phyloP scores from a whole-genome alignment of 2,113 vertebrate genomes.

The Paralichthys olivaceus region DNA sequence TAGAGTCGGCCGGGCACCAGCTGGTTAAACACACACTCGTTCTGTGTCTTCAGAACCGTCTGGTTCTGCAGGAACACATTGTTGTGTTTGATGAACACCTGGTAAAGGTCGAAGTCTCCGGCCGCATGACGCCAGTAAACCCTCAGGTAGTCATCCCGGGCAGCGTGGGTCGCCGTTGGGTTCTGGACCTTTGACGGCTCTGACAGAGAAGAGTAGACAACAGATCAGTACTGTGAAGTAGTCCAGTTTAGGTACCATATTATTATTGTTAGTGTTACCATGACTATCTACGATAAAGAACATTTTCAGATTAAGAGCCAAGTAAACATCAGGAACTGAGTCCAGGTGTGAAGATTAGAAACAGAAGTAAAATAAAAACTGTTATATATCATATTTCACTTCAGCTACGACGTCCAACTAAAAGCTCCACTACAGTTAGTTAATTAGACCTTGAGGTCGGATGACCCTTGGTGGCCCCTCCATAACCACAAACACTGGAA shows the following conservation, averaged over 20 bases:
- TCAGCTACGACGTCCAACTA: too few species aligned
- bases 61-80: constrained; percentile 88
- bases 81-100: constrained; percentile 94
- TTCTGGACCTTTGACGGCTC: constrained; percentile 91
- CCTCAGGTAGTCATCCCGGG: constrained; percentile 92
- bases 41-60: constrained; percentile 85
- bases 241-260: too few species aligned
- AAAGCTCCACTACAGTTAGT: too few species aligned
- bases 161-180: constrained; percentile 90
- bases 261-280: too few species aligned
- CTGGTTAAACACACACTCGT: constrained; percentile 88
- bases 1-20: constrained; percentile 93
- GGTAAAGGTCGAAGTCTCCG: constrained; percentile 93
- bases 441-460: too few species aligned
- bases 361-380: too few species aligned
- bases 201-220: constrained; percentile 61
- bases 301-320: too few species aligned
- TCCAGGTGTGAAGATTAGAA: too few species aligned
- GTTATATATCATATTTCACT: too few species aligned
- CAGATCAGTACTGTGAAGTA: background rate
- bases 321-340: too few species aligned
- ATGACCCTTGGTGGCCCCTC: background rate
- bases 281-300: too few species aligned
- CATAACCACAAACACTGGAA: background rate
- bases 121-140: constrained; percentile 92